A percentile compares a stretch with the other conserved stretches of the same genome.
Evolutionary conservation across 2,888 invertebrate species (phyloP).

Genomic region (Trissolcus brochymenae): DNA sequence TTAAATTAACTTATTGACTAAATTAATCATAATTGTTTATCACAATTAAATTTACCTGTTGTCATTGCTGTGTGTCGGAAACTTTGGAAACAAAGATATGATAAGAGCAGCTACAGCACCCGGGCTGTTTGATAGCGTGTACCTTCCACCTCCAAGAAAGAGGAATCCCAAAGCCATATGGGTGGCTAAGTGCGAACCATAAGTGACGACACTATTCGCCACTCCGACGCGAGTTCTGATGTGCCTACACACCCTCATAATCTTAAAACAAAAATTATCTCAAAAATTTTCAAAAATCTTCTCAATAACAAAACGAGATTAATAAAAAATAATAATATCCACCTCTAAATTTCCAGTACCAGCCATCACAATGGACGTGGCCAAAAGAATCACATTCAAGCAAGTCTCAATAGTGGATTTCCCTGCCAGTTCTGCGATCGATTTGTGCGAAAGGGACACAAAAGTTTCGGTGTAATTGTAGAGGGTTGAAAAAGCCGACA

Average conservation of each 20-base stretch:
- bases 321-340: slow-evolving; percentile 15
- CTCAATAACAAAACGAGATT: not conserved
- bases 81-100: slow-evolving; percentile 97
- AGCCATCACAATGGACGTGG: slow-evolving; percentile 93
- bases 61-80: slow-evolving; percentile 96
- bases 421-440: slow-evolving; percentile 91
- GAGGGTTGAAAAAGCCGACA: slow-evolving; percentile 87
- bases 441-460: slow-evolving; percentile 82
- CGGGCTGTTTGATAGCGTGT: slow-evolving; percentile 88
- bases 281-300: not conserved
- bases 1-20: too few relatives aligned
- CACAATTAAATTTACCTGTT: slow-evolving; percentile 83
- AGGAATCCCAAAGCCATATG: slow-evolving; percentile 95
- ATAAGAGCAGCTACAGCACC: slow-evolving; percentile 92
- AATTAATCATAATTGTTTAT: not conserved
- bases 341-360: slow-evolving; percentile 93
- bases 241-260: slow-evolving; percentile 89
- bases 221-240: slow-evolving; percentile 88
- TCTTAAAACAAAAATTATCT: slow-evolving; percentile 65
- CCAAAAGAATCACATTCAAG: slow-evolving; percentile 87
- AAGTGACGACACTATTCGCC: slow-evolving; percentile 84
- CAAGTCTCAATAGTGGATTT: slow-evolving; percentile 93
- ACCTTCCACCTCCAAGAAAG: slow-evolving; percentile 95
- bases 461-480: slow-evolving; percentile 85
- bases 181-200: slow-evolving; percentile 95